These are phyloP conservation scores for Benitochromis conjunctus DNA, from an alignment of 2,113 vertebrate species.

Conservation along the genomic window DNA sequence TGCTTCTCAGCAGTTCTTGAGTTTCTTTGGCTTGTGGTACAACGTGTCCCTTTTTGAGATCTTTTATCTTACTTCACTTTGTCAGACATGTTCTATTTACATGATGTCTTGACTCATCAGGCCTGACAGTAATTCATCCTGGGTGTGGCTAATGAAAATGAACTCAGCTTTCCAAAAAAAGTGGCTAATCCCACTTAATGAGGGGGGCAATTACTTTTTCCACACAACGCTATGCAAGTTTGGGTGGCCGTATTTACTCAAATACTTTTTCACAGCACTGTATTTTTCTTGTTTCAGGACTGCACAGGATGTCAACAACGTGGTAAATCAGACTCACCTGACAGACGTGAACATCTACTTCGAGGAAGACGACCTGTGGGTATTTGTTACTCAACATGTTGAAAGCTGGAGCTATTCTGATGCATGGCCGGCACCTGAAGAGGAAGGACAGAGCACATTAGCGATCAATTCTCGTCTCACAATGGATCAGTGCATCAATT, in stretches of 20 bases:
- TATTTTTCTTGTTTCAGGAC: background rate
- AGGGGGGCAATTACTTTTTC: background rate
- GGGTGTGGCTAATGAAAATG: background rate
- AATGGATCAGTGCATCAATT: background rate
- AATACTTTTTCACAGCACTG: background rate
- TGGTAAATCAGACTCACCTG: constrained; percentile 74
- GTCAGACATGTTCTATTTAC: background rate
- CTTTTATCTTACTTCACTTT: background rate
- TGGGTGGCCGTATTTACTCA: background rate
- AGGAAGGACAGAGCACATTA: background rate
- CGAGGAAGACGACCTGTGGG: constrained; percentile 89
- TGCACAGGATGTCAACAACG: background rate
- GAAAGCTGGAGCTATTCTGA: constrained; percentile 92
- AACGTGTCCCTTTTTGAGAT: background rate
- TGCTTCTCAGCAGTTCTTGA: background rate
- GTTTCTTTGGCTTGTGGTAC: background rate
- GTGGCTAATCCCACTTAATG: background rate
- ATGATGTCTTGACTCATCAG: background rate
- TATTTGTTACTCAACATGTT: constrained; percentile 90
- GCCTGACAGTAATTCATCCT: background rate
- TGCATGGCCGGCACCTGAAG: constrained; percentile 85
- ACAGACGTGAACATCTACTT: constrained; percentile 94
- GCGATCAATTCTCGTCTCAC: background rate
- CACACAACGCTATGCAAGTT: background rate
- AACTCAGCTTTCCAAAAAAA: background rate